phyloP scores from a whole-genome alignment of 2,888 invertebrate genomes.

The Julus scandinavius region DNA sequence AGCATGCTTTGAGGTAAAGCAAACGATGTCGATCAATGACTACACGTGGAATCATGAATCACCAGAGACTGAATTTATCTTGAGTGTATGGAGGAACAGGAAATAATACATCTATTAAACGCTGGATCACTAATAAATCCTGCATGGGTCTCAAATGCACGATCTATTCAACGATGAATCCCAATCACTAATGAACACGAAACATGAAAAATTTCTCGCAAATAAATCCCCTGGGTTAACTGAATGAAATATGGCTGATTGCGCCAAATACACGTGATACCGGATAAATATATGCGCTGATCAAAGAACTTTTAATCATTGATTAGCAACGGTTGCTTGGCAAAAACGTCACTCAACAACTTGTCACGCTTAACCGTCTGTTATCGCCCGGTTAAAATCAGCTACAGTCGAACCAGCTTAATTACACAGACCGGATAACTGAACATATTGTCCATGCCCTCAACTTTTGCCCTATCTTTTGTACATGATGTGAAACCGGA shows the following conservation, averaged over 20 bases:
- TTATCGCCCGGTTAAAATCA: too few species aligned
- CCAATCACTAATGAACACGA: background rate
- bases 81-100: background rate
- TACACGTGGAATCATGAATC: background rate
- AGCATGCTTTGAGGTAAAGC: too few species aligned
- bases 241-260: conserved; percentile 15
- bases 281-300: background rate
- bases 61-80: background rate
- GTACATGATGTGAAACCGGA: too few species aligned
- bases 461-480: too few species aligned
- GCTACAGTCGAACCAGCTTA: too few species aligned
- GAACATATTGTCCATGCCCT: too few species aligned
- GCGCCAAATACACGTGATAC: background rate
- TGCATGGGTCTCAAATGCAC: background rate
- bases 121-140: background rate
- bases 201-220: background rate
- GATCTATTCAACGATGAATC: background rate
- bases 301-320: background rate
- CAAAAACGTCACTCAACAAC: background rate
- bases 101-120: background rate
- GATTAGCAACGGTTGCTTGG: conserved; percentile 5
- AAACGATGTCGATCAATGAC: too few species aligned
- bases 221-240: background rate
- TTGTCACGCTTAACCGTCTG: background rate
- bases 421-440: too few species aligned